Percentiles rank a stretch among this genome's conserved stretches.
Conservation (phyloP, 2,797 vertebrate genomes). For the Trichosurus vulpecula region DNA sequence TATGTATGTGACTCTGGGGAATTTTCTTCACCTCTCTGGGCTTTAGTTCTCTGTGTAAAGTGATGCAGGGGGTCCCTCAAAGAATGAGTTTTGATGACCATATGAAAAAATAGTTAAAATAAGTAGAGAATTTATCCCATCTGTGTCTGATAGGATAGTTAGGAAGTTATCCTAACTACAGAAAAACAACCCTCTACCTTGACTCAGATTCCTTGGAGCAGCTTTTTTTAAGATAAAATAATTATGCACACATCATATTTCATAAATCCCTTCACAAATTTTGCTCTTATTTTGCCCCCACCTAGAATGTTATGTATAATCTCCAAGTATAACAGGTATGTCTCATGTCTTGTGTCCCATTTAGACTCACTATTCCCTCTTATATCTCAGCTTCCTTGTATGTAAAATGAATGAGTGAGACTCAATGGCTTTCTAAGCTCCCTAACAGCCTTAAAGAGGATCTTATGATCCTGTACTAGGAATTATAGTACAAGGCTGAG, state of each 20-base stretch:
- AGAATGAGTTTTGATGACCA: background rate
- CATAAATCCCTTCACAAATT: background rate
- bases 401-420: background rate
- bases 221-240: background rate
- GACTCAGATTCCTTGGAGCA: background rate
- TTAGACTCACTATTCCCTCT: background rate
- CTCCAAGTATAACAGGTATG: background rate
- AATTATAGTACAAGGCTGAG: background rate
- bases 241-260: background rate
- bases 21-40: background rate
- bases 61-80: background rate
- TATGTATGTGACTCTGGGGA: background rate
- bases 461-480: background rate
- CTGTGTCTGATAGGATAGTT: background rate
- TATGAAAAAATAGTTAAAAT: background rate
- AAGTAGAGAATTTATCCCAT: background rate
- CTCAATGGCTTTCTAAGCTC: background rate
- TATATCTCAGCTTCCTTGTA: background rate
- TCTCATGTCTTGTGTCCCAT: background rate
- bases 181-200: background rate
- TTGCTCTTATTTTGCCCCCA: background rate
- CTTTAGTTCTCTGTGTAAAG: background rate
- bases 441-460: background rate
- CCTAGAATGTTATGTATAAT: background rate
- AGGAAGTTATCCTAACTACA: background rate